A percentile compares a stretch with the other conserved stretches of the same genome.
phyloP scores from a whole-genome alignment of 2,113 vertebrate genomes.

The Osmerus eperlanus region DNA sequence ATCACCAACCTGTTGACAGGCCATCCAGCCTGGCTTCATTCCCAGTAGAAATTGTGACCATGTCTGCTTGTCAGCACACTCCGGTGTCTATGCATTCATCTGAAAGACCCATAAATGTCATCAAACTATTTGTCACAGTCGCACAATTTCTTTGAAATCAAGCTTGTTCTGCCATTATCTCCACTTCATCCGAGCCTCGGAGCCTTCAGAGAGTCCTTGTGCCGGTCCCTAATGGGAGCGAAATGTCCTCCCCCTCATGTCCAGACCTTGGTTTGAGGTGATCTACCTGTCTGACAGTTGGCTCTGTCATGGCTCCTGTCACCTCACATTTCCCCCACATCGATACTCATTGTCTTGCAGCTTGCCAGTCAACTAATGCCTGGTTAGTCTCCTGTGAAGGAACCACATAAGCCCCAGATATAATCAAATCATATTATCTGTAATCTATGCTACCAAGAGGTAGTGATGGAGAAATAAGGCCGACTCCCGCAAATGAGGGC shows the following conservation, averaged over 20 bases:
- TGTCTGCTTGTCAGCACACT: no score
- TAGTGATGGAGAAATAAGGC: no score
- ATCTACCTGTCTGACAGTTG: conserved; percentile 62
- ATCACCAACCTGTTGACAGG: conserved; percentile 52
- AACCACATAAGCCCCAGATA: conserved; percentile 1
- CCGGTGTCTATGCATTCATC: no score
- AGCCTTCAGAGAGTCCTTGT: no score
- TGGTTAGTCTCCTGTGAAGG: conserved; percentile 2
- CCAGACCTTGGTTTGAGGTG: conserved; percentile 48
- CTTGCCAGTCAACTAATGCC: conserved; percentile 12
- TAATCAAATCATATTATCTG: conserved; percentile 17
- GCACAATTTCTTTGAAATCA: no score
- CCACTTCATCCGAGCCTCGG: no score
- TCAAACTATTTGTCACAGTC: no score
- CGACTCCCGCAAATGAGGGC: no score
- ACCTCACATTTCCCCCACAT: conserved; percentile 52
- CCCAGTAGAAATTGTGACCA: neutral
- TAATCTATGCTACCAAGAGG: neutral
- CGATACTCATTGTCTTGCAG: conserved; percentile 46
- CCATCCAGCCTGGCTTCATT: neutral
- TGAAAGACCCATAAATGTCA: no score
- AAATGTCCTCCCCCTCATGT: neutral
- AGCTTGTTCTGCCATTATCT: no score
- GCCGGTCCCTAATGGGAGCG: conserved; percentile 3
- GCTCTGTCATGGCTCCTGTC: conserved; percentile 60